Conservation (phyloP, 2,888 invertebrate genomes). For the Lasius fuliginosus region DNA sequence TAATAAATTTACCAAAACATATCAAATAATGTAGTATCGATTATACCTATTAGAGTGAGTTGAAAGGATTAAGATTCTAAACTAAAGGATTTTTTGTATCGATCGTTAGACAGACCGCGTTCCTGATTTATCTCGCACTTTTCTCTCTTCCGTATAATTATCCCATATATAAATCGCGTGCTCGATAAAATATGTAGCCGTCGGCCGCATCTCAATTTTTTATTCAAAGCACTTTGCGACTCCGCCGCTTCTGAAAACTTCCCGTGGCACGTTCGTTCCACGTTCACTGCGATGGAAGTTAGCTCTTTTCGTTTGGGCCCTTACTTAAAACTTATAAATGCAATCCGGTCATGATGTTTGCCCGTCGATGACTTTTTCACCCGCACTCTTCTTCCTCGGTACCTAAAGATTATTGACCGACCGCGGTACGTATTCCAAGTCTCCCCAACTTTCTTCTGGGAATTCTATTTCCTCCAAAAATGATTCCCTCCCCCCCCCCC, state of each 20-base stretch:
- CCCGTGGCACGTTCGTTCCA: slow-evolving; percentile 39
- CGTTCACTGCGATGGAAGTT: slow-evolving; percentile 59
- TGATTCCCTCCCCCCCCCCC: not conserved
- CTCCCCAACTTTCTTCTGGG: slow-evolving; percentile 41
- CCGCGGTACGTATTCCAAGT: slow-evolving; percentile 42
- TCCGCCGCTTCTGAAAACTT: slow-evolving; percentile 52
- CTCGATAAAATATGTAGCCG: slow-evolving; percentile 48
- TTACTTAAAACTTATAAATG: slow-evolving; percentile 64
- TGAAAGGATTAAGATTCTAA: not conserved
- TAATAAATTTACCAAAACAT: not conserved
- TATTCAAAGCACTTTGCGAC: slow-evolving; percentile 57
- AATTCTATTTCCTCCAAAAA: slow-evolving; percentile 55
- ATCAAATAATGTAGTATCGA: too few species aligned
- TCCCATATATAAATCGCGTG: slow-evolving; percentile 40
- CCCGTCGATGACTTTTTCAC: slow-evolving; percentile 49
- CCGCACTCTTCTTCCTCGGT: slow-evolving; percentile 5
- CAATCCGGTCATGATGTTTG: slow-evolving; percentile 53
- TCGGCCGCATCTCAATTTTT: slow-evolving; percentile 50
- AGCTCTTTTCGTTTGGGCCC: slow-evolving; percentile 54
- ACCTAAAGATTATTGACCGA: slow-evolving; percentile 47
- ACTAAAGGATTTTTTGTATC: slow-evolving; percentile 18
- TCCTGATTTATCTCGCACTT: not conserved
- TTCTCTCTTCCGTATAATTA: slow-evolving; percentile 34
- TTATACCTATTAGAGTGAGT: not conserved
- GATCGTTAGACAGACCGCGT: not conserved